Evolutionary conservation across 2,797 vertebrate species (phyloP), one percentile per base, ranked within the genome.

Genomic region (Clarias pachynema): DNA sequence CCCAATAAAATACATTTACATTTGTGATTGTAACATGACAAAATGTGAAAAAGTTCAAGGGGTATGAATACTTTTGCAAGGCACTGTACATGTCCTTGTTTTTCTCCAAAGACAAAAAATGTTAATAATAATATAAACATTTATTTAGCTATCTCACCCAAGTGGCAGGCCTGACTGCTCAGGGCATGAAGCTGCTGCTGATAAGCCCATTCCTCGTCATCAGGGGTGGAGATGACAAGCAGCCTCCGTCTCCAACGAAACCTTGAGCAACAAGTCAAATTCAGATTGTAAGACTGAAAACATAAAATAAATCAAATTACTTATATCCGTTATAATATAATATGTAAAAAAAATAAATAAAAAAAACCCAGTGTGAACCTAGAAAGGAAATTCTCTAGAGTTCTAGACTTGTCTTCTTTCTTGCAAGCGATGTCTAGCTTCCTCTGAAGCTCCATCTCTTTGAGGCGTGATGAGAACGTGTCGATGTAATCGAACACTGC

Each of bases 391-490:
- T 95, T 96, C 91, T 97, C 96, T 62, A 97, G 90, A 20, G 96
- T 96, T 89, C 95, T 94, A 68, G 96, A 95, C 89, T 96, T 96
- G 91, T 97, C 96, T 91, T 97, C 96, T 85, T 96, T 96, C 85
- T 92, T 93, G 92, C 96, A 97, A 81, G 93, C 89, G 85, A 96
- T 94, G 0, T 94, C 96, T 7, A 96, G 95, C 87, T 94, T 95
- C 91, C 96, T 97, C 91, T 97, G 96, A 86, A 94, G 96, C 90
- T 97, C 96, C 95, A 97, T 96, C 84, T 97, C 96, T 92, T 95
- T 96, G 91, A 97, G 96, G 86, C 96, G 94, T 79, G 97, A 96
- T 69, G 95, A 94, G 92, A 97, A 96, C 7, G 95, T 96, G 89
- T 97, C 97, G 0, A 97, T 94, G 90, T 96, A 93, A 91, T 97